Conservation (phyloP, 2,797 vertebrate species). For the Lepus oiostolus region DNA sequence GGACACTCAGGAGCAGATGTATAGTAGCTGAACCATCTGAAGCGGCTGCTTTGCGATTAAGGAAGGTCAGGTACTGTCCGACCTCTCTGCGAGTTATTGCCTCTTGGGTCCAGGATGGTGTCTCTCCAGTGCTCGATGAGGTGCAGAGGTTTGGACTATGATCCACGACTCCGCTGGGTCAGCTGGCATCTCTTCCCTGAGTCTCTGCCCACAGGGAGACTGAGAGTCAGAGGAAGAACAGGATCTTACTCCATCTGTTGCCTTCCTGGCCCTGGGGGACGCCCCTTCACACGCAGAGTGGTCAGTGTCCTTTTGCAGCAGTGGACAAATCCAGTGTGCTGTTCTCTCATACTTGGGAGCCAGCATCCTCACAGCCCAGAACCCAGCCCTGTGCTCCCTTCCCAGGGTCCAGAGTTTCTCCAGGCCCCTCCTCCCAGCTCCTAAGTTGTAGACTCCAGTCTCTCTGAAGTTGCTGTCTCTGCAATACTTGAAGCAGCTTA, state of each 20-base stretch:
- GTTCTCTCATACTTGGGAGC: background rate
- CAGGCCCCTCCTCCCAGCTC: background rate
- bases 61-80: background rate
- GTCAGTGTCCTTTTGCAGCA: background rate
- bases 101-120: background rate
- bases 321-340: background rate
- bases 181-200: background rate
- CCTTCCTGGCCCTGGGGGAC: background rate
- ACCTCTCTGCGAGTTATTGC: background rate
- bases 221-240: background rate
- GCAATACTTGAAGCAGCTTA: background rate
- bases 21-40: background rate
- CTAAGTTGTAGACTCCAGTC: background rate
- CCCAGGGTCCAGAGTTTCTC: background rate
- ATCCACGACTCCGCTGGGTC: background rate
- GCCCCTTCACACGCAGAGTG: no score
- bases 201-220: background rate
- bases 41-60: background rate
- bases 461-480: background rate
- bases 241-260: background rate
- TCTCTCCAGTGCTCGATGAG: background rate
- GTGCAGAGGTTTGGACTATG: background rate
- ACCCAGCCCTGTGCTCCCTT: no score
- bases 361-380: background rate
- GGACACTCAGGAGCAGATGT: background rate